Conservation (phyloP, 2,797 vertebrate species). For the Urocyon cinereoargenteus region DNA sequence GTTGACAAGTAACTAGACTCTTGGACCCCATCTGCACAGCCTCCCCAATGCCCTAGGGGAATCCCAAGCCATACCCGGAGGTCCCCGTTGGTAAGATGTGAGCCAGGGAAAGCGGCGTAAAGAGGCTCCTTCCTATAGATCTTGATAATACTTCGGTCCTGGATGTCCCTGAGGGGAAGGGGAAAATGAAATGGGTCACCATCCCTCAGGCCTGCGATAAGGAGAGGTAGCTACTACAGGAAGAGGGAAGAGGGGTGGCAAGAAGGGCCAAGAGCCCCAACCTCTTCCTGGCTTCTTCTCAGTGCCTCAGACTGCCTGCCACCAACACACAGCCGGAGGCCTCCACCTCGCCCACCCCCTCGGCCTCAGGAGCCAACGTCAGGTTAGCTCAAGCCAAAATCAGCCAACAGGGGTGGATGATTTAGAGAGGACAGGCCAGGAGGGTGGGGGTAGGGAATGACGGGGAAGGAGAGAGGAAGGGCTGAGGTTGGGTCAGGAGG, state of each 20-base stretch:
- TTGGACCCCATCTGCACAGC: not conserved
- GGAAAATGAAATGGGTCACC: constrained; percentile 7
- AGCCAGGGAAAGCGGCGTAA: constrained; percentile 96
- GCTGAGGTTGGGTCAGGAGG: not conserved
- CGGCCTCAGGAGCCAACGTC: not conserved
- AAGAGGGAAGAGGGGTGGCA: not conserved
- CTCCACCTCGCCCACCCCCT: not conserved
- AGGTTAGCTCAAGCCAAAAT: not conserved
- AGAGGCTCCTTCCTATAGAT: constrained; percentile 99
- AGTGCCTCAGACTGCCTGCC: not conserved
- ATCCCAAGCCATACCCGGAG: constrained; percentile 92
- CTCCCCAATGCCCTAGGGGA: constrained; percentile 42
- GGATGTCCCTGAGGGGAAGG: constrained; percentile 92
- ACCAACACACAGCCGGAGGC: not conserved
- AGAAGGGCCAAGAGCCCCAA: not conserved
- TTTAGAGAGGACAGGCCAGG: not conserved
- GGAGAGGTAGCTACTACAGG: not conserved
- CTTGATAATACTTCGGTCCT: constrained; percentile 99
- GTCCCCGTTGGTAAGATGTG: constrained; percentile 97
- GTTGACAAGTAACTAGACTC: not conserved
- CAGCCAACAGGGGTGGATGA: too few relatives aligned
- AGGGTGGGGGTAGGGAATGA: not conserved
- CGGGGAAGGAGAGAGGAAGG: not conserved
- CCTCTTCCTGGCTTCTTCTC: not conserved
- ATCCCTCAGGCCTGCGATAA: not conserved